Evolutionary conservation across 1,140 invertebrate species (phyloP), one percentile per base, ranked within the genome.

Genomic region (Drosophila pruinosa): DNA sequence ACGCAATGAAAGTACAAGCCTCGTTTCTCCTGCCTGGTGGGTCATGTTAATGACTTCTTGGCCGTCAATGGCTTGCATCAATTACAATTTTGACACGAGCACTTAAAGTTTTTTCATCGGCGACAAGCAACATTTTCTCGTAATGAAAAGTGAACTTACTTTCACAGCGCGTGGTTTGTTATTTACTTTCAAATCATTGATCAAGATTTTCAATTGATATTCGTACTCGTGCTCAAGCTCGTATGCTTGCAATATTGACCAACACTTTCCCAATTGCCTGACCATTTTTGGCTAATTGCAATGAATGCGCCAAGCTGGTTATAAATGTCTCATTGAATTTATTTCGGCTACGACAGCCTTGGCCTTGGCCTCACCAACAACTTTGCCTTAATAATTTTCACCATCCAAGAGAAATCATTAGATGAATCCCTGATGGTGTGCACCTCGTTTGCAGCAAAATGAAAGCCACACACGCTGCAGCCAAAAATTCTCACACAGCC

Each of bases 121-220:
- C 54, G 57, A 69, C 58, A 70, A 54, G 54, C 41, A 19, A 39
- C 64, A 78, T 58, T 50, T 62, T 17, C 2, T 10, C 10, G 67
- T 70, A 70, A 86, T 71, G 58, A 86, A 85, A 85, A 85, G 81
- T 81, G 81, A 85, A 85, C 64, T 86, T 81, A 85, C 81, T 85
- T 85, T 85, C 81, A 86, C 81, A 58, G 43, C 31, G 54, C 68
- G 57, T 57, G n/a, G 22, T 17, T 59, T 61, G 59, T 77, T 69
- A 65, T 68, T 86, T 77, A 85, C 81, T 85, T 85, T 85, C 81
- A 86, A 86, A 86, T 86, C 77, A 86, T 80, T 77, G 73, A 86
- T 86, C 81, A 81, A 85, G 57, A 86, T 83, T 54, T 82, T 57
- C 52, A 65, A 57, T 54, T 45, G 38, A 48, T 56, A 43, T 53